Base-by-base conservation (phyloP, 2,888 invertebrate genomes). In the Agrotis puta region DNA sequence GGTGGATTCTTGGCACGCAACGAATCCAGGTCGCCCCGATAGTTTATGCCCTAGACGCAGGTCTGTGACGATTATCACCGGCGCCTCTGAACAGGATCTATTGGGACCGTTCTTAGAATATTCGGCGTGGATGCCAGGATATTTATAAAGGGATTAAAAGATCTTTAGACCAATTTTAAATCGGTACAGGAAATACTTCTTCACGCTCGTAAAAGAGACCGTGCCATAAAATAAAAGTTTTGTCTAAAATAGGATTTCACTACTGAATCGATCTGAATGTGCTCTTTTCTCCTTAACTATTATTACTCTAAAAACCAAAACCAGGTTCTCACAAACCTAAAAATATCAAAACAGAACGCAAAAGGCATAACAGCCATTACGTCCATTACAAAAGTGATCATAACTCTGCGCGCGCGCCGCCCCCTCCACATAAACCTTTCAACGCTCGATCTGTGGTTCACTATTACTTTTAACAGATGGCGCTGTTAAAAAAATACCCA, bases 361-460 rank as follows among this genome's bases (percentile, higher is more conserved):
- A 68, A 70, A 59, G 80, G 64, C 72, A 76, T 79, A 76, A 76
- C 80, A 71, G 56, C 53, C 11, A 80, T 70, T 79, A 79, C 53
- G 69, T 45, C 56, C 68, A 78, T 79, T 71, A 79, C 76, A 81
- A 80, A 82, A 81, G 70, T 76, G 77, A 65, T 76, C 77, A 45
- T 84, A 75, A 80, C 67, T 64, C 69, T 83, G 80, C 82, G 85
- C 79, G 77, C 73, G 71, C 84, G 77, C 85, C 82, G 79, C 82
- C 78, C 75, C 53, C 61, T 86, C 53, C 67, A 33, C 80, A 90
- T 92, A 90, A 93, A 93, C 79, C 92, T 92, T 93, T 93, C 93
- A 92, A 74, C 92, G 82, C 79, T 84, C 87, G 88, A 90, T 91
- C 90, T 91, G 91, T 89, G 85, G 87, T 86, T 83, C 73, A 65